These are phyloP conservation scores for Zoroaster sp. DNA, from an alignment of 53 echinoderm and acorn worm species.

Conservation along the genomic window DNA sequence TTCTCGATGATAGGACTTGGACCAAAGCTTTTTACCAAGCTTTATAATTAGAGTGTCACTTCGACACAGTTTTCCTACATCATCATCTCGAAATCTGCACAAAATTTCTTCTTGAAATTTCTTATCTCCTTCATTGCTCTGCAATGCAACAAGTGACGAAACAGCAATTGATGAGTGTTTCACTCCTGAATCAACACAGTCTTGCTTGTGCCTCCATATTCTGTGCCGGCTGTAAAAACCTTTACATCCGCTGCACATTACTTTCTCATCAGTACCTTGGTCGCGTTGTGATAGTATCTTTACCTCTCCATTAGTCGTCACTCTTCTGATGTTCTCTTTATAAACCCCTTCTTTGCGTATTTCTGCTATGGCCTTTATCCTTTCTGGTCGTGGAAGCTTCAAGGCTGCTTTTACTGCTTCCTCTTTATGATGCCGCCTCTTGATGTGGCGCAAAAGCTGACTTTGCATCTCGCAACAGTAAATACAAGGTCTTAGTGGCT, in stretches of 20 bases:
- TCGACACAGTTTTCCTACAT: background rate
- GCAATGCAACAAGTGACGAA: background rate
- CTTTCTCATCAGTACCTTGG: background rate
- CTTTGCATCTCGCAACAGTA: slow-evolving; percentile 19
- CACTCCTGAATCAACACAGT: background rate
- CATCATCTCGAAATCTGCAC: background rate
- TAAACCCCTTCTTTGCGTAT: slow-evolving; percentile 12
- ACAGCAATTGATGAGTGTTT: background rate
- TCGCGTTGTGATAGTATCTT: background rate
- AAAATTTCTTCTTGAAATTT: background rate
- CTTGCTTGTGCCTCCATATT: slow-evolving; percentile 12
- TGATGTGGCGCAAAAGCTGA: slow-evolving; percentile 14
- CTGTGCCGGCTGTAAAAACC: slow-evolving; percentile 1
- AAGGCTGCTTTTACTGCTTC: slow-evolving; percentile 38
- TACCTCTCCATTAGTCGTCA: background rate
- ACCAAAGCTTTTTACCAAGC: background rate
- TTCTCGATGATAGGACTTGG: background rate
- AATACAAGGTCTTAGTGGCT: background rate
- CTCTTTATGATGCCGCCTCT: background rate
- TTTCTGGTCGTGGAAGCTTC: background rate
- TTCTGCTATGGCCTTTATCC: background rate
- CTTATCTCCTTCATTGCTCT: background rate
- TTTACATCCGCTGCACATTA: background rate
- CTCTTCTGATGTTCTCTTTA: slow-evolving; percentile 23
- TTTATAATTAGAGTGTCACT: background rate